Evolutionary conservation across 1,140 invertebrate species (phyloP).

Genomic region (Euura lappo): DNA sequence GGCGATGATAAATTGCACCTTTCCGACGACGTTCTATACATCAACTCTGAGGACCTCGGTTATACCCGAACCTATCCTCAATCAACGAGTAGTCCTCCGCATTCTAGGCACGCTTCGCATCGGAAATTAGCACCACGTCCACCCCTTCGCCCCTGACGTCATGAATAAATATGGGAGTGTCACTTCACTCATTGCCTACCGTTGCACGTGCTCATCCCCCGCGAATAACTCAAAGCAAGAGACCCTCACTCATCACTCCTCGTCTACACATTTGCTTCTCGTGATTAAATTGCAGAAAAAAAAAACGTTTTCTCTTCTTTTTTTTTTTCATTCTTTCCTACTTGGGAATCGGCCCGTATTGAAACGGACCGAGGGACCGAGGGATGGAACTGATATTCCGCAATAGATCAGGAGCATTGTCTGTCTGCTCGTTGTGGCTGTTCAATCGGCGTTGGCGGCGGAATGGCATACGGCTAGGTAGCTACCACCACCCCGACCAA

Average conservation of each 20-base stretch:
- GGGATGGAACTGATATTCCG: neutral
- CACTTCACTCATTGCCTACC: slow-evolving; percentile 4
- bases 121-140: slow-evolving; percentile 4
- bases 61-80: no score
- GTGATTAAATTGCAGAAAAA: no score
- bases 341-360: no score
- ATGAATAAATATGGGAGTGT: slow-evolving; percentile 6
- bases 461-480: slow-evolving; percentile 6
- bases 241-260: no score
- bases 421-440: neutral
- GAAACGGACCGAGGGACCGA: no score
- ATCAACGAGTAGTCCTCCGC: neutral
- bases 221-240: no score
- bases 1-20: no score
- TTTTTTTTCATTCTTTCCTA: no score
- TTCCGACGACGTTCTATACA: no score
- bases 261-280: no score
- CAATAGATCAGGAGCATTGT: slow-evolving; percentile 5
- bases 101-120: slow-evolving; percentile 6
- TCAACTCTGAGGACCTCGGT: no score
- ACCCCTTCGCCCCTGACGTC: neutral
- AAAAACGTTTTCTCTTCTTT: no score
- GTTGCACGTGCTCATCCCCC: neutral
- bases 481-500: neutral
- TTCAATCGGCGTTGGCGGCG: neutral